Evolutionary conservation across 2,797 vertebrate species (phyloP), one percentile per base, ranked within the genome.

Genomic region (Rhinogobio ventralis): DNA sequence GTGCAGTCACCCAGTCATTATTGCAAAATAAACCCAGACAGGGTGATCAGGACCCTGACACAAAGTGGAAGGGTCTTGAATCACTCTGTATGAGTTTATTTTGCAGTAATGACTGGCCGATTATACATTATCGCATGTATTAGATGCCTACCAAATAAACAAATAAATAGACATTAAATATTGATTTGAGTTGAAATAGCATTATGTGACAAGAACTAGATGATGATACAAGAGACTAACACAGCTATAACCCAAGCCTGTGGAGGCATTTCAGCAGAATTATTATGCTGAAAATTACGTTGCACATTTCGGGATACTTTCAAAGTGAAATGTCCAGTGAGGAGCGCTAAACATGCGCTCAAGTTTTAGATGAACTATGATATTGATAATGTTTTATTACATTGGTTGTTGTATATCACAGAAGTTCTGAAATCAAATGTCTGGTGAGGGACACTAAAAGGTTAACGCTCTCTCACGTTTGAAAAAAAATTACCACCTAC

Each of bases 1-100:
- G 19, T 62, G 60, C 57, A 69, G 69, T 74, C 30, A 80, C 36
- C 13, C 14, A 2, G 53, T 60, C 55, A 80, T 80, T 80, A 68
- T 4, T 39, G 30, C 64, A 51, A 67, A 49, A 42, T 45, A 77
- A 57, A 60, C 75, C 23, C 75, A 77, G 39, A 33, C 19, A 23
- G 25, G 42, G 51, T 36, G 30, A 55, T n/a, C 30, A 55, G 20
- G 30, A 33, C 49, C 73, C 20, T 1, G 1, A 75, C 19, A 36
- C 7, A 7, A 11, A 74, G 28, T 0, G 7, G 28, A 49, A 25
- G 25, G 30, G 6, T 13, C 19, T 28, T 25, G 78, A 68, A 79
- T 49, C 62, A 17, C 28, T 49, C 64, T 53, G 46, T 53, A 25
- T 0, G 30, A 28, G 78, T 80, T 80, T 68, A n/a, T 66, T 53